A percentile compares a stretch with the other conserved stretches of the same genome.
phyloP scores from a whole-genome alignment of 2,113 vertebrate genomes.

The Caranx melampygus region DNA sequence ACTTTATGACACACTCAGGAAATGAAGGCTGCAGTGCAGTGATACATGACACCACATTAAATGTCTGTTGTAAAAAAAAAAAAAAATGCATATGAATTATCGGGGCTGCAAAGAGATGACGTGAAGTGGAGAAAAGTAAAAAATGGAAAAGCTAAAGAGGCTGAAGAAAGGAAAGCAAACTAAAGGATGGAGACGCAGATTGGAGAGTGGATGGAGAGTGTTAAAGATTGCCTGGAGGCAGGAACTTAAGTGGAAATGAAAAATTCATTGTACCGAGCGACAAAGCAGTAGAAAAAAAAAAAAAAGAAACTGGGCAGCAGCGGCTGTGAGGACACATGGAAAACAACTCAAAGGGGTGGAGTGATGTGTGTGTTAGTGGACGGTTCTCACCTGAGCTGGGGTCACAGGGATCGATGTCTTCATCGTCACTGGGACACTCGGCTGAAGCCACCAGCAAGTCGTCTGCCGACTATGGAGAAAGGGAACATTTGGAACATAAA shows the following conservation, averaged over 20 bases:
- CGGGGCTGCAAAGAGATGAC: background rate
- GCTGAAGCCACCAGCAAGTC: constrained; percentile 96
- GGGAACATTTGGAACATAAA: constrained; percentile 11
- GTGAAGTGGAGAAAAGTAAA: constrained; percentile 52
- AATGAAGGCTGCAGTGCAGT: constrained; percentile 16
- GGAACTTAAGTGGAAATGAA: constrained; percentile 63
- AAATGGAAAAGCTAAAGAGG: constrained; percentile 29
- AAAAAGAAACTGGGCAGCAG: background rate
- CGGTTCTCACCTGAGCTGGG: constrained; percentile 94
- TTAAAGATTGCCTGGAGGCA: constrained; percentile 48
- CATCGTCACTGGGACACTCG: constrained; percentile 95
- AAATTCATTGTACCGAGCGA: constrained; percentile 55
- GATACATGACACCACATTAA: constrained; percentile 32
- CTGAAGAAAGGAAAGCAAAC: constrained; percentile 1
- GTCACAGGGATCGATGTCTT: constrained; percentile 98
- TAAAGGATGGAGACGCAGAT: constrained; percentile 12
- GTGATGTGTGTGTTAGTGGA: background rate
- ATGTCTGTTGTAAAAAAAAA: constrained; percentile 10
- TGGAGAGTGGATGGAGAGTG: constrained; percentile 25
- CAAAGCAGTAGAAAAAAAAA: background rate
- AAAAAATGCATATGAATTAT: constrained; percentile 32
- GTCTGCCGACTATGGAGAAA: constrained; percentile 87
- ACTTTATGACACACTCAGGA: constrained; percentile 28
- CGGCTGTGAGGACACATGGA: background rate
- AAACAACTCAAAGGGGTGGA: background rate